Conservation (phyloP, 2,888 invertebrate genomes). For the Lysandra bellargus region DNA sequence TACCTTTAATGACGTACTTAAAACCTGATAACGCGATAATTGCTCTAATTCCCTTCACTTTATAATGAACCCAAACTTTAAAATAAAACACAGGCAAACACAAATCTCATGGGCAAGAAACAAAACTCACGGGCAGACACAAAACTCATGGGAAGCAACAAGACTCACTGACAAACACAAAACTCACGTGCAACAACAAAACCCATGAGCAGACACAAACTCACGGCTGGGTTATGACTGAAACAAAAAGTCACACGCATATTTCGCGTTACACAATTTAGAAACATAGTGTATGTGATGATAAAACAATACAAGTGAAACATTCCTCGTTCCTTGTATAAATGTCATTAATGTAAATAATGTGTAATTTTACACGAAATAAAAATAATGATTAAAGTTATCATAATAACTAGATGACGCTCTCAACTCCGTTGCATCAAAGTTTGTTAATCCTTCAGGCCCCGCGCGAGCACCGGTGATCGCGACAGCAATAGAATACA, state of each 20-base stretch:
- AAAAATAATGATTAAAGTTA: background rate
- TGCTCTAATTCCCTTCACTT: background rate
- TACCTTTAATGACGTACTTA: constrained; percentile 9
- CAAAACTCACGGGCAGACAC: background rate
- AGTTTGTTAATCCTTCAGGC: too few relatives aligned
- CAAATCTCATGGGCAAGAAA: background rate
- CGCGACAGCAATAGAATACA: too few relatives aligned
- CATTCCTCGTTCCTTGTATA: background rate
- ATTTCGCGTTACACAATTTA: constrained; percentile 2
- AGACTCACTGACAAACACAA: background rate
- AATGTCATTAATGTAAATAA: background rate
- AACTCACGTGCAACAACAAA: background rate
- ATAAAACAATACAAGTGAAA: constrained; percentile 5
- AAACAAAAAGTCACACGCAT: constrained; percentile 1
- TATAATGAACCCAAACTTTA: background rate
- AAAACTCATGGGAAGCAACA: background rate
- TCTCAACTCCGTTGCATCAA: too few relatives aligned
- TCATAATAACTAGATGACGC: background rate
- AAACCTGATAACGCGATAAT: constrained; percentile 8
- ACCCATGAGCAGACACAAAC: background rate
- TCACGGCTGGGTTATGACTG: background rate
- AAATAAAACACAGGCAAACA: background rate
- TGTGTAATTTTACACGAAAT: constrained; percentile 5
- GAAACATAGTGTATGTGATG: constrained; percentile 4
- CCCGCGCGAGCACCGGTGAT: too few relatives aligned